Percentiles rank a stretch among this genome's conserved stretches.
Conservation (phyloP, 2,113 vertebrate species). For the Rallus limicola region DNA sequence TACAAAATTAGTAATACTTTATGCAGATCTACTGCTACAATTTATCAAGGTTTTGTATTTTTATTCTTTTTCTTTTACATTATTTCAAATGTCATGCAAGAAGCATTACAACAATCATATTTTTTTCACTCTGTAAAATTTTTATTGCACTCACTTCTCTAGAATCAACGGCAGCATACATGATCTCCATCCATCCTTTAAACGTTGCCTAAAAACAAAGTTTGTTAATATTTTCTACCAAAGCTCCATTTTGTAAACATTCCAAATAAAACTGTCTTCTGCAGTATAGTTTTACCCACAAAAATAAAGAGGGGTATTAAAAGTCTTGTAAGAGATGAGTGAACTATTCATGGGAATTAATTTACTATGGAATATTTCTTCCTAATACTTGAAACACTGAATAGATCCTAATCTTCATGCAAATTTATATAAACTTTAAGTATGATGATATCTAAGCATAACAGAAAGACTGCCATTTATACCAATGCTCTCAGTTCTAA, state of each 20-base stretch:
- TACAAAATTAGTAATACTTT: background rate
- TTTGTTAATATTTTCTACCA: conserved; percentile 27
- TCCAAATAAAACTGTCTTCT: background rate
- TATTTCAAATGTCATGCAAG: background rate
- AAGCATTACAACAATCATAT: background rate
- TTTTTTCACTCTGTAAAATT: background rate
- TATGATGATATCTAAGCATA: background rate
- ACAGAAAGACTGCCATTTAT: background rate
- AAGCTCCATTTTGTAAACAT: background rate
- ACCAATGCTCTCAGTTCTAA: background rate
- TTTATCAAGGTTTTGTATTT: background rate
- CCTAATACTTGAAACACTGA: background rate
- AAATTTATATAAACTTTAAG: background rate
- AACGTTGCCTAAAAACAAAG: conserved; percentile 80
- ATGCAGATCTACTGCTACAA: background rate
- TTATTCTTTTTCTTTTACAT: background rate
- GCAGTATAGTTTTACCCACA: background rate
- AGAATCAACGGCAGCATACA: conserved; percentile 85
- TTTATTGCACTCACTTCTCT: conserved; percentile 73
- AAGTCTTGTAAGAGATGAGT: background rate
- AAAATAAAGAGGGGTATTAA: background rate
- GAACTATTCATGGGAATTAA: background rate
- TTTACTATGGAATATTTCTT: background rate
- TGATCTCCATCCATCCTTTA: conserved; percentile 84
- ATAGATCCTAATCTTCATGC: background rate